Evolutionary conservation across 2,888 invertebrate genomes (phyloP), one percentile per base, ranked within the genome.

Genomic region (Chrysotoxum bicinctum): DNA sequence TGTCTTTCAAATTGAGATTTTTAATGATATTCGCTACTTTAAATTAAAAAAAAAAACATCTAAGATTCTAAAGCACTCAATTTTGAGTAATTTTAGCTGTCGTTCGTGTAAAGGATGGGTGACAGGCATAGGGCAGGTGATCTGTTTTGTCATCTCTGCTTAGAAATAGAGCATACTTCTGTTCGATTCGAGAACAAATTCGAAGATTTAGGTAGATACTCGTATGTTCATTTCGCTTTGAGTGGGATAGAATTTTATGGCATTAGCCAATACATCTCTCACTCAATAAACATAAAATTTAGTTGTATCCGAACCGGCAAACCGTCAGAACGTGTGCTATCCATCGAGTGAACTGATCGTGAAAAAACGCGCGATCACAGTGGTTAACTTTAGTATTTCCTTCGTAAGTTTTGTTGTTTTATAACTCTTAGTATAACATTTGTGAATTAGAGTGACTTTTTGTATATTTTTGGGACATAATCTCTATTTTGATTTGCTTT

Each of bases 261-360:
- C 7, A 26, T 23, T 10, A 21, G 2, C 10, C 1, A 62, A 30
- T 35, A 14, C 8, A 7, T 14, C 68, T 58, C 66, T 35, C 70
- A 26, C 54, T 48, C 72, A 23, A 19, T 45, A 19, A 6, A 21
- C 21, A 21, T 32, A 35, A 1, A 48, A 56, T 12, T 75, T 30
- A 84, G 84, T 84, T 52, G 75, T 62, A 30, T 80, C 48, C 68
- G 40, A 75, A 72, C 80, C 72, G 75, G 80, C 66, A 68, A 60
- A 75, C 52, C 58, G 48, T 16, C 23, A 78, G n/a, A 54, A 80
- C 69, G 74, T 69, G 12, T n/a, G 32, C 32, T 52, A 21, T 32
- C 30, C 30, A 43, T 26, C 16, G 37, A 40, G 40, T 75, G 23
- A 66, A 50, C 14, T 80, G 80, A 84, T 84, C 84, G 80, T 84